phyloP scores from a whole-genome alignment of 2,113 vertebrate genomes.

The Rhabdornis inornatus region DNA sequence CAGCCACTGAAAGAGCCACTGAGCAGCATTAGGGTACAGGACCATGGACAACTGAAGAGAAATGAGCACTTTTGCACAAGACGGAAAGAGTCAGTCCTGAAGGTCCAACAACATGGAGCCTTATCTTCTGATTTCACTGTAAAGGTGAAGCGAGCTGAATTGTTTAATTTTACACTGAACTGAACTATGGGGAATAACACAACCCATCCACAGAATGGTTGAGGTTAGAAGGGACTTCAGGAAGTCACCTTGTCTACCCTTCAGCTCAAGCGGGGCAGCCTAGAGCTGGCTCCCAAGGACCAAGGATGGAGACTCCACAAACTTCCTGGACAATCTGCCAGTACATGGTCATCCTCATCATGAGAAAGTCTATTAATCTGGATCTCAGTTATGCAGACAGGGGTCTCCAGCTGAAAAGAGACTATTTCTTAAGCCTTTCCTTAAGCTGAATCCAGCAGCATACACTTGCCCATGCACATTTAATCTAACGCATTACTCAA shows the following conservation, averaged over 20 bases:
- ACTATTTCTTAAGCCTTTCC: background rate
- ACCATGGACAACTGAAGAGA: background rate
- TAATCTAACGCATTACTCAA: background rate
- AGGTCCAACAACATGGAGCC: background rate
- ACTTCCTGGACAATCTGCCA: background rate
- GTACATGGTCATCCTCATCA: background rate
- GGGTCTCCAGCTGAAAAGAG: background rate
- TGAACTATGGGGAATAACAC: background rate
- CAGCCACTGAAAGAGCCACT: background rate
- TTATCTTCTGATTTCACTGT: background rate
- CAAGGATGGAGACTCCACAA: background rate
- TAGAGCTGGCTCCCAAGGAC: background rate
- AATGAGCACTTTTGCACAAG: background rate
- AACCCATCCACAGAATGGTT: background rate
- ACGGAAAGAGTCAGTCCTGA: background rate
- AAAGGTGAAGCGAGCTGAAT: background rate
- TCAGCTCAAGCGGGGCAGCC: background rate
- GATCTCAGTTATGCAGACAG: background rate
- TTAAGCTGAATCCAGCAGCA: background rate
- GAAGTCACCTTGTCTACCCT: background rate
- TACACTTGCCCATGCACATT: background rate
- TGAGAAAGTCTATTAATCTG: background rate
- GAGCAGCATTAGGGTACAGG: background rate
- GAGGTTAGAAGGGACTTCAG: background rate
- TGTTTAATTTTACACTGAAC: background rate